Percentiles rank a stretch among this genome's conserved stretches.
These are phyloP conservation scores for Diploptera punctata DNA, from an alignment of 2,888 invertebrate species.

Conservation along the genomic window DNA sequence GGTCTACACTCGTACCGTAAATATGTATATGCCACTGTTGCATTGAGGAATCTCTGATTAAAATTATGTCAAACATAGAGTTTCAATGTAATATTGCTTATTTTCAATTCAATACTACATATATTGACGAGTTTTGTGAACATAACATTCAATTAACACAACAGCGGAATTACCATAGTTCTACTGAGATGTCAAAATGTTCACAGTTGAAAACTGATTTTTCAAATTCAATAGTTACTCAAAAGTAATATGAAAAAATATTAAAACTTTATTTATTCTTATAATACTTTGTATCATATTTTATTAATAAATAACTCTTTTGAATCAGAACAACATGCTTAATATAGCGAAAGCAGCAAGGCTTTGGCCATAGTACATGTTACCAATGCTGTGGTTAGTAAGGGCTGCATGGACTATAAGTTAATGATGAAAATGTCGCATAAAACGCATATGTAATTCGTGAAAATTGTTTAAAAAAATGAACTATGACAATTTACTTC, in stretches of 20 bases:
- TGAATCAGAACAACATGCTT: background rate
- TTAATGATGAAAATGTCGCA: too few relatives aligned
- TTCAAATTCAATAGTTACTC: background rate
- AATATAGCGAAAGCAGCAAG: background rate
- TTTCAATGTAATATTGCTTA: background rate
- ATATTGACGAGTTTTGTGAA: background rate
- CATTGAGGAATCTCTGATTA: background rate
- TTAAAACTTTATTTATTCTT: background rate
- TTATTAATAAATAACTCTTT: background rate
- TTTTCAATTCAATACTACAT: too few relatives aligned
- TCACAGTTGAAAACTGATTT: background rate
- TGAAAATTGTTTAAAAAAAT: too few relatives aligned
- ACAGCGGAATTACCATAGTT: background rate
- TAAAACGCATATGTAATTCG: too few relatives aligned
- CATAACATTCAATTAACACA: background rate
- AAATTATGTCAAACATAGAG: background rate
- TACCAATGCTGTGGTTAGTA: too few relatives aligned
- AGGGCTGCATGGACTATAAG: too few relatives aligned
- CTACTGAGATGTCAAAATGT: background rate
- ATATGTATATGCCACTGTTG: constrained; percentile 11
- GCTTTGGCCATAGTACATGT: too few relatives aligned
- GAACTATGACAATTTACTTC: too few relatives aligned
- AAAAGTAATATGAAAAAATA: background rate
- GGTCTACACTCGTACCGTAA: background rate
- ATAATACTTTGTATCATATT: background rate